Conservation (phyloP, 2,113 vertebrate species). For the Heterochromis multidens region DNA sequence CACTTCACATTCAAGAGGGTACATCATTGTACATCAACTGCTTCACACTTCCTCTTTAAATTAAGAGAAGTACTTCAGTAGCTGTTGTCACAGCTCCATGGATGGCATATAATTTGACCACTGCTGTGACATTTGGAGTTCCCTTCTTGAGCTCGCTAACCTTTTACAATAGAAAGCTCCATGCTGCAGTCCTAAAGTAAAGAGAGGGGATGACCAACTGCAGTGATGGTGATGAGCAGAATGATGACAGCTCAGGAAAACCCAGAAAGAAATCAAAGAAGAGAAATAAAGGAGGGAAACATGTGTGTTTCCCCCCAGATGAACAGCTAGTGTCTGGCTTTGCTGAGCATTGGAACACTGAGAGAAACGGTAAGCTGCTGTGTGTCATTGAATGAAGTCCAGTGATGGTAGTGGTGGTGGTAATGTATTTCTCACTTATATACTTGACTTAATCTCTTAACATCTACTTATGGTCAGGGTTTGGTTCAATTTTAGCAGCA, state of each 20-base stretch:
- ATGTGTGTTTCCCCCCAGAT: constrained; percentile 75
- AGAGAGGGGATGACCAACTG: constrained; percentile 46
- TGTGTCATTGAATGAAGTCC: not conserved
- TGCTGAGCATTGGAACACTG: constrained; percentile 53
- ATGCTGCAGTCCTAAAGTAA: not conserved
- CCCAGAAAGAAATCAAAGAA: constrained; percentile 18
- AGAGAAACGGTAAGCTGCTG: constrained; percentile 55
- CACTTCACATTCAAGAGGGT: not conserved
- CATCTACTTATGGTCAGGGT: not conserved
- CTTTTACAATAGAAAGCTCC: not conserved
- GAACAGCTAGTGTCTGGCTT: constrained; percentile 74
- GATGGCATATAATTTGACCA: not conserved
- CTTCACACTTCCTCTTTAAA: not conserved
- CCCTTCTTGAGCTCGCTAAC: not conserved
- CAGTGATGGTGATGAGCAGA: constrained; percentile 33
- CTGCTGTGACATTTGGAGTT: not conserved
- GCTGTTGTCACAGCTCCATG: not conserved
- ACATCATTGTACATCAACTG: not conserved
- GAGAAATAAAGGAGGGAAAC: constrained; percentile 55
- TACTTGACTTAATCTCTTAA: not conserved
- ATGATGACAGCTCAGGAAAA: constrained; percentile 14
- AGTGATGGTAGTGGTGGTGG: not conserved
- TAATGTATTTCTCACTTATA: not conserved
- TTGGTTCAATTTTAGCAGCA: too few species aligned
- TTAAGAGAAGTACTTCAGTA: not conserved